Evolutionary conservation across 2,888 invertebrate species (phyloP), one percentile per base, ranked within the genome.

Genomic region (Minunthozetes semirufus): DNA sequence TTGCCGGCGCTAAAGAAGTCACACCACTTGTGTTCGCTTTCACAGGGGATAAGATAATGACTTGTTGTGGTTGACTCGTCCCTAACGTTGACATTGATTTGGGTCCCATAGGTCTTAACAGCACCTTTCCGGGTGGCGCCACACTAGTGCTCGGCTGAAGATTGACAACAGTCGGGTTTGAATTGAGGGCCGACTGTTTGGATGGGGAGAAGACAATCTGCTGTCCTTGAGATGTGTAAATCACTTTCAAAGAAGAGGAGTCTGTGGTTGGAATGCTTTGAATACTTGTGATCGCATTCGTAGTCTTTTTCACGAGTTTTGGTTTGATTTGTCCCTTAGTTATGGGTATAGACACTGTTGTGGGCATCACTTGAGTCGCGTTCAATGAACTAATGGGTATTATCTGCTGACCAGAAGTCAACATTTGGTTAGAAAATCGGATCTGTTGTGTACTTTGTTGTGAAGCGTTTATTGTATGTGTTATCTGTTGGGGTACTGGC

Each of bases 11-110:
- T 29, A 73, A 38, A n/a, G 46, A 5, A 8, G 48, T 25, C 19
- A 48, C 38, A 73, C 25, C 38, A 70, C 8, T 38, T n/a, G 59
- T 22, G 11, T 33, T 11, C 25, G 22, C 25, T 56, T 75, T 75
- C 33, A 72, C 72, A 19, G 75, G 75, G 3, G 75, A 75, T 15
- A 75, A 33, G 22, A 75, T 33, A n/a, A 72, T 27, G 2, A 75
- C 27, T 75, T 70, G 75, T 75, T 75, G 75, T 27, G 71, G 19
- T 46, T 71, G 71, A 46, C 25, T 33, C 17, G 61, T 11, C 2
- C 13, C n/a, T n/a, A 25, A 19, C 15, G 17, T 25, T 1, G 63
- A 15, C 19, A 11, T 25, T 8, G 59, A 9, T 42, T 38, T 59
- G n/a, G 38, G 22, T 9, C 9, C 19, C 17, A 46, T 15, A 33